These are phyloP conservation scores for Trinorchestia longiramus DNA, from an alignment of 1,140 invertebrate species.

Conservation along the genomic window DNA sequence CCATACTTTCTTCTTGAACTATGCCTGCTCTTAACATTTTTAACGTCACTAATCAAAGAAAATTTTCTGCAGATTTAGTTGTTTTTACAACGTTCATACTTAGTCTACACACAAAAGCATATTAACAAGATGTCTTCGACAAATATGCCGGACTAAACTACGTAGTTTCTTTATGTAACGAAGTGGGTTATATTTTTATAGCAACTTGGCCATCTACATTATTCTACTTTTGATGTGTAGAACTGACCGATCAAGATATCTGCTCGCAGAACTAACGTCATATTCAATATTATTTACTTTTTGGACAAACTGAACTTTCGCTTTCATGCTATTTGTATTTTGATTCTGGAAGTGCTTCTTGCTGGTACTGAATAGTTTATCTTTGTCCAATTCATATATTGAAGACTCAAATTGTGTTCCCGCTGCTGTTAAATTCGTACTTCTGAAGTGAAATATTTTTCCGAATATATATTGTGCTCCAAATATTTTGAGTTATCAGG, in stretches of 20 bases:
- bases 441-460: neutral
- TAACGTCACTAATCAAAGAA: neutral
- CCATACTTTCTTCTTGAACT: too few species aligned
- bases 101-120: neutral
- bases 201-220: neutral
- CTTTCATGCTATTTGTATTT: neutral
- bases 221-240: too few species aligned
- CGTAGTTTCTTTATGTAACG: neutral
- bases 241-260: neutral
- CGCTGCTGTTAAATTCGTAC: neutral
- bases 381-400: neutral
- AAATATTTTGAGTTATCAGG: neutral
- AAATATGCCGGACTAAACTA: neutral
- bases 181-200: neutral
- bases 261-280: neutral
- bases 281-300: neutral
- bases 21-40: neutral
- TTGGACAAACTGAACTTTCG: neutral
- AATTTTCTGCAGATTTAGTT: neutral
- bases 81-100: neutral
- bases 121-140: neutral
- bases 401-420: neutral
- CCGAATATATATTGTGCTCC: neutral
- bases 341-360: neutral
- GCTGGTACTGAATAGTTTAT: neutral